Evolutionary conservation across 2,888 invertebrate genomes (phyloP).

Genomic region (Listrodromus nycthemerus): DNA sequence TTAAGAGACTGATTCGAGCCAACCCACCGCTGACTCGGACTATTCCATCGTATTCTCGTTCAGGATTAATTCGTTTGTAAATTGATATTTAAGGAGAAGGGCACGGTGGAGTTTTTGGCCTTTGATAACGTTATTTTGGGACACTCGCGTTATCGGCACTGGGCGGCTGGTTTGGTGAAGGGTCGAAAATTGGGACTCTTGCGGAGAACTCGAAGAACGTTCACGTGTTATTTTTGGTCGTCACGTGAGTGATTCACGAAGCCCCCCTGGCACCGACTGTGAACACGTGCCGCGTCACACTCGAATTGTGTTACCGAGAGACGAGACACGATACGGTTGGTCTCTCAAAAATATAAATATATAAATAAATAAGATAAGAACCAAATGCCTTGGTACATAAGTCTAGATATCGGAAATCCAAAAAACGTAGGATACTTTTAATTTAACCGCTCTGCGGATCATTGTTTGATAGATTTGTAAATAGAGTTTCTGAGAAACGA

Average conservation of each 20-base stretch:
- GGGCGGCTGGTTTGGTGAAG: background rate
- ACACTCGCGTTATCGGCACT: background rate
- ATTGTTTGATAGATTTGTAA: background rate
- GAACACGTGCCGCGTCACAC: background rate
- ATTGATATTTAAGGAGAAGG: background rate
- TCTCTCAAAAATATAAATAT: constrained; percentile 15
- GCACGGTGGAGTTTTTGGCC: constrained; percentile 15
- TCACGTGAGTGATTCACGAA: background rate
- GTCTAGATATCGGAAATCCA: no score
- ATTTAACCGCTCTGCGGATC: constrained; percentile 2
- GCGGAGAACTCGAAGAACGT: constrained; percentile 5
- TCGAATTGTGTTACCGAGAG: constrained; percentile 22
- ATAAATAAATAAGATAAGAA: background rate
- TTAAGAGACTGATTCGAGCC: constrained; percentile 64
- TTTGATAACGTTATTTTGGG: constrained; percentile 20
- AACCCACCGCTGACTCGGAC: constrained; percentile 23
- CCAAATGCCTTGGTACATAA: background rate
- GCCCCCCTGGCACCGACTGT: background rate
- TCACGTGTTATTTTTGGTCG: background rate
- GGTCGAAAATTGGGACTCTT: background rate
- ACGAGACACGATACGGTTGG: constrained; percentile 3
- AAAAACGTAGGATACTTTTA: constrained; percentile 3
- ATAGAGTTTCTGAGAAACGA: background rate
- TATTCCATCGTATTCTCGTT: constrained; percentile 17
- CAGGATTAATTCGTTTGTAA: constrained; percentile 23